Base-by-base conservation (phyloP, 2,797 vertebrate species). In the Xenentodon cancila region DNA sequence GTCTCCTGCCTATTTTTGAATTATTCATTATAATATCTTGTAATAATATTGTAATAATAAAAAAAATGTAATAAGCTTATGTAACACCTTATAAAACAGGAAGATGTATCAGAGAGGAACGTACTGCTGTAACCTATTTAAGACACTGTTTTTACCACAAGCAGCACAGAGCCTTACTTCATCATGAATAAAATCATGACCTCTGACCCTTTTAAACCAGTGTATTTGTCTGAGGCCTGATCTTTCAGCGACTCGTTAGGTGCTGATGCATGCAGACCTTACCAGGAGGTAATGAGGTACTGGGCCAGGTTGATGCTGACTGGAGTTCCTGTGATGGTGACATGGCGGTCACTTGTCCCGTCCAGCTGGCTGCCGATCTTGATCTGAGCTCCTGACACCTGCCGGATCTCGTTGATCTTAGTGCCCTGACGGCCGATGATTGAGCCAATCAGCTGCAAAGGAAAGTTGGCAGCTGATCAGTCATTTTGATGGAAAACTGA, bases 251-350 rank as follows among this genome's bases (percentile, higher is more conserved):
- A 64, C 58, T 79, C 57, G 73, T 79, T 78, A 62, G 53, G 58
- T 34, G 50, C 59, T 22, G 4, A 16, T 50, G 63, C 53, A 52
- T 4, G 13, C 13, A 62, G 58, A 34, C 43, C 94, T 93, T 91
- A 98, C 97, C 97, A 97, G 92, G 96, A 92, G 85, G 96, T 96
- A 91, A 98, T 98, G 94, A 98, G 97, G 94, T 97, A 98, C 91
- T 98, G 97, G 87, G 96, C 97, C 91, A 98, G 79, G 86, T 96
- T 95, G 74, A 98, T 97, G 93, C 94, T 97, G 92, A 97, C 94
- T 0, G 96, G 95, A 13, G 96, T 94, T 65, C 97, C 97, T 0
- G 95, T 97, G 90, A 98, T 98, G 80, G 95, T 98, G 68, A 97
- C 94, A 0, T 95, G 95, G 53, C 95, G 94, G 86, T 96, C 94